Evolutionary conservation across 2,113 vertebrate species (phyloP).

Genomic region (Misgurnus anguillicaudatus): DNA sequence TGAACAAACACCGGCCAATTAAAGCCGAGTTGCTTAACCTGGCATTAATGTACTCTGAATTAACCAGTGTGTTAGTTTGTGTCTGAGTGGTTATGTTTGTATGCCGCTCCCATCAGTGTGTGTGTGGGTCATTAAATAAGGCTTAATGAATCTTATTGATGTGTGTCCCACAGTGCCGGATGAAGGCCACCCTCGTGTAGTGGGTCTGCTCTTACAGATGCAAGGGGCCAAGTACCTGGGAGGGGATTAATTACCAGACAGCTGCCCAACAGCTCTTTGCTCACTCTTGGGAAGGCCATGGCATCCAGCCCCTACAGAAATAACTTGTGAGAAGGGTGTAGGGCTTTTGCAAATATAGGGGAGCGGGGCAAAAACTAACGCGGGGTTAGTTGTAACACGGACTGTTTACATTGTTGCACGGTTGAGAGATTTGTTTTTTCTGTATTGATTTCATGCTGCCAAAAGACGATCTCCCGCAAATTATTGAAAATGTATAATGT

Average conservation of each 20-base stretch:
- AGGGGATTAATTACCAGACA: constrained; percentile 81
- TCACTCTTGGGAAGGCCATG: constrained; percentile 65
- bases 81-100: constrained; percentile 58
- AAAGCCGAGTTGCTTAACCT: constrained; percentile 41
- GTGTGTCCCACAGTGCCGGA: constrained; percentile 68
- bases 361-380: no score
- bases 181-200: constrained; percentile 59
- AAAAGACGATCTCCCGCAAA: no score
- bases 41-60: constrained; percentile 58
- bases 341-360: neutral
- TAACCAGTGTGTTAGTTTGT: constrained; percentile 49
- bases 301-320: constrained; percentile 55
- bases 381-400: no score
- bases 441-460: no score
- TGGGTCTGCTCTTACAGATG: constrained; percentile 71
- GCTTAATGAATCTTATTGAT: constrained; percentile 70
- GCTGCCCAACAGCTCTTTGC: constrained; percentile 75
- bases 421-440: no score
- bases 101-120: constrained; percentile 57
- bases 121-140: constrained; percentile 66
- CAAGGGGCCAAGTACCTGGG: constrained; percentile 69
- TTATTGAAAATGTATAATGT: no score
- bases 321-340: constrained; percentile 46
- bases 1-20: constrained; percentile 4
- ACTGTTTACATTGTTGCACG: no score